Evolutionary conservation across 2,113 vertebrate genomes (phyloP), one percentile per base, ranked within the genome.

Genomic region (Sylvilagus bachmani): DNA sequence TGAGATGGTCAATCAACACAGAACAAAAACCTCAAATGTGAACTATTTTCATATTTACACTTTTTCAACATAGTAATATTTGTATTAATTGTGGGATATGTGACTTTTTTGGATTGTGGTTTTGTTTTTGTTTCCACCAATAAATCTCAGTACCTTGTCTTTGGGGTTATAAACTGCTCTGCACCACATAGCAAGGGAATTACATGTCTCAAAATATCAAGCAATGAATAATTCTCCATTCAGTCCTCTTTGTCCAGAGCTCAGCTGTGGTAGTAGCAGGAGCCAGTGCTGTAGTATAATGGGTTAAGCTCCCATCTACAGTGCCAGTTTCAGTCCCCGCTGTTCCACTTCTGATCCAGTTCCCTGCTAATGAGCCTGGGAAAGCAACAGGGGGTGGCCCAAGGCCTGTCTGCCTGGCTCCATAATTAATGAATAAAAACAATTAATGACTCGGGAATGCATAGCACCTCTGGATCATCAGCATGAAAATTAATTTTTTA

Each of bases 181-280:
- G 81, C 73, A 94, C 67, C 90, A 71, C 80, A 51, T 70, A 86
- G 78, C 29, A 66, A 90, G 29, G 74, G 44, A 83, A 75, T 24
- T 93, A 12, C 9, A 83, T 93, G 79, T 74, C 69, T 91, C 83
- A 69, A 86, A 96, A 79, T 75, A 79, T 17, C 58, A 91, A 83
- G 38, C 58, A 74, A 79, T 44, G 85, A 89, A 66, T 94, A 92
- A 94, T 75, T 94, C 67, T 93, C 66, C 49, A 75, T 79, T 74
- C 61, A 80, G 27, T 22, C 51, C 61, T 88, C 66, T 89, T 93
- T 69, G 79, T 75, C 89, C n/a, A 22, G n/a, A 95, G 92, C 27
- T 74, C 55, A 58, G 55, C 55, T 58, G 55, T 58, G 55, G 44
- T 44, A 44, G 44, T 44, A 44, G 44, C 44, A 44, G 44, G 44